These are phyloP conservation scores for Arbacia lixula DNA, from an alignment of 53 echinoderm and acorn worm genomes.

Conservation along the genomic window DNA sequence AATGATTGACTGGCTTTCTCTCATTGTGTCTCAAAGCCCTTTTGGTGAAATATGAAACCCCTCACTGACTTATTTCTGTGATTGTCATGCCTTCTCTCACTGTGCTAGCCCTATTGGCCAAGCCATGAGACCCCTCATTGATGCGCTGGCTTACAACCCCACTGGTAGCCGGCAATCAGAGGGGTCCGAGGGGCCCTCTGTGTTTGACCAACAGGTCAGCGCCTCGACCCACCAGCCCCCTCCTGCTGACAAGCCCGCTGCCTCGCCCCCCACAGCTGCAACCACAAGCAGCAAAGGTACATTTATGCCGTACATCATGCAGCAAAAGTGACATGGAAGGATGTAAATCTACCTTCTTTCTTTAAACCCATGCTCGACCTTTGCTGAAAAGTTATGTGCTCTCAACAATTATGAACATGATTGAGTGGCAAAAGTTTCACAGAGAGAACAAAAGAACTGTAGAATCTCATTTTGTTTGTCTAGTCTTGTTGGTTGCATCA, in stretches of 20 bases:
- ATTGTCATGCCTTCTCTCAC: background rate
- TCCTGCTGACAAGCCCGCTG: background rate
- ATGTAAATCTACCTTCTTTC: too few relatives aligned
- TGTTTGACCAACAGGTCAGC: constrained; percentile 26
- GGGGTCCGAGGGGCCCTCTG: background rate
- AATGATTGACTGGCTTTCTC: too few relatives aligned
- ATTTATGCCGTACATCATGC: too few relatives aligned
- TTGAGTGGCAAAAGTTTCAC: too few relatives aligned
- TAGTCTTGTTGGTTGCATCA: too few relatives aligned
- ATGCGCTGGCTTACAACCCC: constrained; percentile 80
- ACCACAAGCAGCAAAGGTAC: constrained; percentile 14
- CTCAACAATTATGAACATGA: too few relatives aligned
- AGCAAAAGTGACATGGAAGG: too few relatives aligned
- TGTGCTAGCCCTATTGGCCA: constrained; percentile 83
- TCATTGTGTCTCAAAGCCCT: too few relatives aligned
- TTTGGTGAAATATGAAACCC: background rate
- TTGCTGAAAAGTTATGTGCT: too few relatives aligned
- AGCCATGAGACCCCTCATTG: constrained; percentile 86
- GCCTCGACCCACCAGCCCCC: background rate
- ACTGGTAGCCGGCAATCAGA: constrained; percentile 52
- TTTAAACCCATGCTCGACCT: too few relatives aligned
- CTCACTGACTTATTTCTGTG: background rate
- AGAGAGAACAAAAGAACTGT: too few relatives aligned
- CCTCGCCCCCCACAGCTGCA: background rate
- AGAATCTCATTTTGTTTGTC: too few relatives aligned